Evolutionary conservation across 2,797 vertebrate species (phyloP).

Genomic region (Epinephelus awoara): DNA sequence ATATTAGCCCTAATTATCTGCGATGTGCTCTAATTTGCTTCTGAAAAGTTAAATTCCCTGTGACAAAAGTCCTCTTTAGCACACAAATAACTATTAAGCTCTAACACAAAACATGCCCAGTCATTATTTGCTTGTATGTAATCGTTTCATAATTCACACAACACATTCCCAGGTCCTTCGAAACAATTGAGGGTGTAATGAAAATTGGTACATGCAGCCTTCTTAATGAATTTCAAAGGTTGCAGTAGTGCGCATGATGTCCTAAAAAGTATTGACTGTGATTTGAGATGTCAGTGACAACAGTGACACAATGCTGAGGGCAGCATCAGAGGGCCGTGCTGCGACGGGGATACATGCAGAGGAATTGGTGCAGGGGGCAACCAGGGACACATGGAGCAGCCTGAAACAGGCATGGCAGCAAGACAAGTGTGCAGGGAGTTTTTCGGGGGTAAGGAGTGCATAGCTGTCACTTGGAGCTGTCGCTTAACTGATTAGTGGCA

Average conservation of each 20-base stretch:
- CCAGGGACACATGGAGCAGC: conserved; percentile 37
- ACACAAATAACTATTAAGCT: conserved; percentile 23
- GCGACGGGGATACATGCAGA: conserved; percentile 2
- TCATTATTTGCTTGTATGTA: conserved; percentile 19
- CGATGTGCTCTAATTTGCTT: conserved; percentile 46
- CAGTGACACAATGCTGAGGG: conserved; percentile 25
- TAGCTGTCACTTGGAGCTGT: conserved; percentile 79
- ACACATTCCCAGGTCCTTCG: conserved; percentile 6
- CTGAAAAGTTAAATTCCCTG: conserved; percentile 45
- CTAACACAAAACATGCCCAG: not conserved
- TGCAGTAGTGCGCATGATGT: conserved; percentile 26
- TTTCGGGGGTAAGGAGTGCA: conserved; percentile 64
- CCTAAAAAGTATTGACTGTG: conserved; percentile 10
- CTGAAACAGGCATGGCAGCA: conserved; percentile 27
- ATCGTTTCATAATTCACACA: conserved; percentile 15
- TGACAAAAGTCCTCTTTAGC: conserved; percentile 23
- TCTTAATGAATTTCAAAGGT: conserved; percentile 31
- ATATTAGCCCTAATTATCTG: conserved; percentile 62
- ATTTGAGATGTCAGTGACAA: conserved; percentile 30
- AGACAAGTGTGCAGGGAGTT: conserved; percentile 47
- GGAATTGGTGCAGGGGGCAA: conserved; percentile 23
- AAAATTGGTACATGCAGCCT: conserved; percentile 33
- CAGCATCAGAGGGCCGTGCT: conserved; percentile 9
- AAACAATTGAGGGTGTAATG: conserved; percentile 25
- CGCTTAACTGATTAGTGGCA: conserved; percentile 85